Evolutionary conservation across 53 echinoderm and acorn worm species (phyloP).

Genomic region (Echinometra lucunter): DNA sequence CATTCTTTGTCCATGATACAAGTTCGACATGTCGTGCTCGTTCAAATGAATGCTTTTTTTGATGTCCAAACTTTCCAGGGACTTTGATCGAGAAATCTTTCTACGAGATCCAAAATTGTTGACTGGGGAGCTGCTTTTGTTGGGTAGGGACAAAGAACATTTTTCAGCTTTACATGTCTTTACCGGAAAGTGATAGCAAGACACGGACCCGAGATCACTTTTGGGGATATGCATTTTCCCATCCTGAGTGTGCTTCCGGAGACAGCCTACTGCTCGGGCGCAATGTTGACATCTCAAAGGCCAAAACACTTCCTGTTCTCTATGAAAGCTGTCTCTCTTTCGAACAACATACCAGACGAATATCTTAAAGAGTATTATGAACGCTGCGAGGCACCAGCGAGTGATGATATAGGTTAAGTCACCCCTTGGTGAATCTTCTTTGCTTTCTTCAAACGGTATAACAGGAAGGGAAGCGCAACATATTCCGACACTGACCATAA

Average conservation of each 20-base stretch:
- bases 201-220: neutral
- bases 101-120: neutral
- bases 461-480: neutral
- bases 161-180: neutral
- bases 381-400: neutral
- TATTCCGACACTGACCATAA: neutral
- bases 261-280: neutral
- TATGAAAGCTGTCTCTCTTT: slow-evolving; percentile 3
- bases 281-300: slow-evolving; percentile 38
- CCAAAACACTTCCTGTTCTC: slow-evolving; percentile 16
- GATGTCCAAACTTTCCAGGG: neutral
- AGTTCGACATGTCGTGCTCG: neutral
- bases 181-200: neutral
- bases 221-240: neutral
- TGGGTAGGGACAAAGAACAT: neutral
- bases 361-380: neutral
- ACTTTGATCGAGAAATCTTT: neutral
- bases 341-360: neutral
- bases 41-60: neutral
- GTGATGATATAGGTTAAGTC: neutral
- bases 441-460: neutral
- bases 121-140: neutral
- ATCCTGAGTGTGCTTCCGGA: neutral
- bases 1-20: neutral
- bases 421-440: neutral